Conservation (phyloP, 2,888 invertebrate species). For the Drosophila nr. medialis region DNA sequence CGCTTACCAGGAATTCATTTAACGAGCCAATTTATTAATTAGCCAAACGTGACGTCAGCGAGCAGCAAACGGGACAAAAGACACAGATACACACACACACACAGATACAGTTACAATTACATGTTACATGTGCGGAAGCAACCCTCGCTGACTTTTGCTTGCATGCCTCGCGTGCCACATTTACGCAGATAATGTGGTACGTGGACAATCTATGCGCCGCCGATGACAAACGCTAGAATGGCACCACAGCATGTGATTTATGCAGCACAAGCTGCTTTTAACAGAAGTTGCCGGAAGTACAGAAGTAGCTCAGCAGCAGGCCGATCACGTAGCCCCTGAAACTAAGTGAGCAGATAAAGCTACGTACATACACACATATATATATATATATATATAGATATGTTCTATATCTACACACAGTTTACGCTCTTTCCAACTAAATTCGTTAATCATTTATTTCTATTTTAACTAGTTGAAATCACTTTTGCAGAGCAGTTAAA, state of each 20-base stretch:
- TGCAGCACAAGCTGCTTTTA: constrained; percentile 47
- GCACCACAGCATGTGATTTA: constrained; percentile 30
- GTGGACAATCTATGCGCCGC: constrained; percentile 49
- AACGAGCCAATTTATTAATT: constrained; percentile 76
- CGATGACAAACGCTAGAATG: constrained; percentile 13
- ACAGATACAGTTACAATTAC: background rate
- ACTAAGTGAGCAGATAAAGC: constrained; percentile 18
- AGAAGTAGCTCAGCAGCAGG: constrained; percentile 51
- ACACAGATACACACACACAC: background rate
- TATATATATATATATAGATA: background rate
- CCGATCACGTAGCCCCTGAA: constrained; percentile 35
- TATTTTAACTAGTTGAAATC: too few species aligned
- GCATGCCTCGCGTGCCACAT: constrained; percentile 54
- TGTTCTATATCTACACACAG: too few species aligned
- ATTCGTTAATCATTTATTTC: too few species aligned
- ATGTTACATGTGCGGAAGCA: background rate
- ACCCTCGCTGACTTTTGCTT: constrained; percentile 11
- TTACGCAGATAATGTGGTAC: constrained; percentile 35
- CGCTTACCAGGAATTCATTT: constrained; percentile 30
- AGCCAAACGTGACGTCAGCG: constrained; percentile 66
- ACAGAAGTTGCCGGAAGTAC: constrained; percentile 54
- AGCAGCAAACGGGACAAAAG: constrained; percentile 24
- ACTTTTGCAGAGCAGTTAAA: background rate
- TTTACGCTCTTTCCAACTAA: too few species aligned
- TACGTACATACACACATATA: background rate